phyloP scores from a whole-genome alignment of 92 coral and sea anemone species.

The Phymanthus crucifer region DNA sequence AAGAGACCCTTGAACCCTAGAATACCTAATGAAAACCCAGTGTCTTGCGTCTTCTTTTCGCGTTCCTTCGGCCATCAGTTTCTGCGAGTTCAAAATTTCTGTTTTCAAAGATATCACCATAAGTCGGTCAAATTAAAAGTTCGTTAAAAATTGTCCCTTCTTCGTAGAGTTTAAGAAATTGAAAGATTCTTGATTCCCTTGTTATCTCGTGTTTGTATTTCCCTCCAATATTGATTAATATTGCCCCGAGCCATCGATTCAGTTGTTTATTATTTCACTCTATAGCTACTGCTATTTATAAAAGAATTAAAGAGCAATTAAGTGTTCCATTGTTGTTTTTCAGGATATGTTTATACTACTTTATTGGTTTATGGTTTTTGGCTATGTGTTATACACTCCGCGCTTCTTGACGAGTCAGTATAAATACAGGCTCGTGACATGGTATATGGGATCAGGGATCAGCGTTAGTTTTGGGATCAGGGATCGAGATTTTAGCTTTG shows the following conservation, averaged over 20 bases:
- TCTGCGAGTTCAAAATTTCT: neutral
- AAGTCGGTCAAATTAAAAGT: neutral
- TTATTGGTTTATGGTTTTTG: neutral
- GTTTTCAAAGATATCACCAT: neutral
- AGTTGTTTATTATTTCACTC: neutral
- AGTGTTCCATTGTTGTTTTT: neutral
- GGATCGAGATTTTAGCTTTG: too few relatives aligned
- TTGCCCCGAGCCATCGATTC: neutral
- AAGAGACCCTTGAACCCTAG: constrained; percentile 24
- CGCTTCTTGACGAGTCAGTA: neutral
- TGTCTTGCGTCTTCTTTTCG: too few relatives aligned
- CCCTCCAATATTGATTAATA: neutral
- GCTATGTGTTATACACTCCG: neutral
- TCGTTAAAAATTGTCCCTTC: too few relatives aligned
- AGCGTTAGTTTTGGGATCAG: too few relatives aligned
- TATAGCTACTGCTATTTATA: neutral
- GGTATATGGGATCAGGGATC: too few relatives aligned
- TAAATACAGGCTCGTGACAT: too few relatives aligned
- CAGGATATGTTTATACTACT: constrained; percentile 8
- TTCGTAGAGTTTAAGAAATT: neutral
- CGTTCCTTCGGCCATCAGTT: too few relatives aligned
- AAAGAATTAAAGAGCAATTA: constrained; percentile 1
- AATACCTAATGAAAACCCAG: too few relatives aligned
- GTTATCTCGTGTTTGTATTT: neutral
- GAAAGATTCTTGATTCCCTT: neutral